Conservation (phyloP, 2,888 invertebrate genomes). For the Cyclophora albipunctata region DNA sequence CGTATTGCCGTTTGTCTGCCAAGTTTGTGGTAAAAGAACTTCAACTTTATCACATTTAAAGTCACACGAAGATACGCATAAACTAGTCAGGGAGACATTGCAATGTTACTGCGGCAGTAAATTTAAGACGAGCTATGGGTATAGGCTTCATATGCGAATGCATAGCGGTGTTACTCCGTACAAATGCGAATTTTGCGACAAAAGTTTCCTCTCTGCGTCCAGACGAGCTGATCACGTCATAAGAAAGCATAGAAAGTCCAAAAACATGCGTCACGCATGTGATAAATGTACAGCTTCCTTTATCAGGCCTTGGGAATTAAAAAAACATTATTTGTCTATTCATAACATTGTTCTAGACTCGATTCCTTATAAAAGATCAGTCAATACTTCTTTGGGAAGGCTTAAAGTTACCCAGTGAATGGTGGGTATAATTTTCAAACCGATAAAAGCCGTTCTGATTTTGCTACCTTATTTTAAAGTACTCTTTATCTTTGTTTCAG, state of each 20-base stretch:
- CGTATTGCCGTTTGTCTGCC: conserved; percentile 47
- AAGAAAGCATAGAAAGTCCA: conserved; percentile 41
- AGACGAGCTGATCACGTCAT: conserved; percentile 55
- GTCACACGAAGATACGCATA: conserved; percentile 47
- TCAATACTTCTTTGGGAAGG: no score
- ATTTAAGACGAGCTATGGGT: conserved; percentile 45
- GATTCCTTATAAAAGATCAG: conserved; percentile 15
- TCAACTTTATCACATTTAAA: conserved; percentile 47
- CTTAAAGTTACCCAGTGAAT: neutral
- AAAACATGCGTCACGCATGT: conserved; percentile 48
- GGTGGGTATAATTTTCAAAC: conserved; percentile 8
- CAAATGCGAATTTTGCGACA: conserved; percentile 47
- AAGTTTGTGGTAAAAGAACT: conserved; percentile 51
- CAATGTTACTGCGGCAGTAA: conserved; percentile 52
- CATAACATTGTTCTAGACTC: conserved; percentile 35
- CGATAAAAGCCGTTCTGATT: no score
- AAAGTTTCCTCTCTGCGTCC: conserved; percentile 55
- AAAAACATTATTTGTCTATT: conserved; percentile 44
- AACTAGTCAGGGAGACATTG: conserved; percentile 33
- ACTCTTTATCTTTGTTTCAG: conserved; percentile 35
- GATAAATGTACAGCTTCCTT: conserved; percentile 49
- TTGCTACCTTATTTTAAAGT: no score
- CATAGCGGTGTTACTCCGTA: conserved; percentile 57
- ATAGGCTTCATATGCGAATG: conserved; percentile 47
- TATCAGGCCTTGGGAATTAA: conserved; percentile 53